phyloP scores from a whole-genome alignment of 2,113 vertebrate genomes.

The Ailurus styani region DNA sequence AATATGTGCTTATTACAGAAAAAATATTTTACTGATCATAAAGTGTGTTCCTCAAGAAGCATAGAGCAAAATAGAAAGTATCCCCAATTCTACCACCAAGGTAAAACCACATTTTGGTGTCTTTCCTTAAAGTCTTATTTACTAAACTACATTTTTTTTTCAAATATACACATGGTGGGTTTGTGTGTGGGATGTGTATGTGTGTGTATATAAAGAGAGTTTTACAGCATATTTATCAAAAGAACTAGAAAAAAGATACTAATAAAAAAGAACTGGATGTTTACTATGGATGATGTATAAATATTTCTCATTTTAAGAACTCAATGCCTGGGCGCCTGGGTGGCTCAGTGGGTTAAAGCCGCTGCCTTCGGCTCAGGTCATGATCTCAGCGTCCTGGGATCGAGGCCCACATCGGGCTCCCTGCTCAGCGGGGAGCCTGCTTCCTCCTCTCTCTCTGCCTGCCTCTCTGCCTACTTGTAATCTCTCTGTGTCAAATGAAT shows the following conservation, averaged over 20 bases:
- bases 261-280: neutral
- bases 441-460: too few species aligned
- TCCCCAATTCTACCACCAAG: neutral
- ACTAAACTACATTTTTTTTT: neutral
- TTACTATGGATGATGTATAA: neutral
- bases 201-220: neutral
- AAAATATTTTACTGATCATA: neutral
- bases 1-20: neutral
- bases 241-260: neutral
- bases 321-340: too few species aligned
- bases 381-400: too few species aligned
- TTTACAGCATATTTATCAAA: neutral
- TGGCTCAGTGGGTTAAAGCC: too few species aligned
- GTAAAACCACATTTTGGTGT: neutral
- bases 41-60: neutral
- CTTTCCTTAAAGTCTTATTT: neutral
- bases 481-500: too few species aligned
- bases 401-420: too few species aligned
- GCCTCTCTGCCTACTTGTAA: too few species aligned
- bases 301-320: neutral
- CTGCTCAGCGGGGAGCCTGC: too few species aligned
- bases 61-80: neutral
- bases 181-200: neutral
- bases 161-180: neutral
- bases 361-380: too few species aligned